Base-by-base conservation (phyloP, 2,797 vertebrate genomes). In the Pseudotriccus pelzelni region DNA sequence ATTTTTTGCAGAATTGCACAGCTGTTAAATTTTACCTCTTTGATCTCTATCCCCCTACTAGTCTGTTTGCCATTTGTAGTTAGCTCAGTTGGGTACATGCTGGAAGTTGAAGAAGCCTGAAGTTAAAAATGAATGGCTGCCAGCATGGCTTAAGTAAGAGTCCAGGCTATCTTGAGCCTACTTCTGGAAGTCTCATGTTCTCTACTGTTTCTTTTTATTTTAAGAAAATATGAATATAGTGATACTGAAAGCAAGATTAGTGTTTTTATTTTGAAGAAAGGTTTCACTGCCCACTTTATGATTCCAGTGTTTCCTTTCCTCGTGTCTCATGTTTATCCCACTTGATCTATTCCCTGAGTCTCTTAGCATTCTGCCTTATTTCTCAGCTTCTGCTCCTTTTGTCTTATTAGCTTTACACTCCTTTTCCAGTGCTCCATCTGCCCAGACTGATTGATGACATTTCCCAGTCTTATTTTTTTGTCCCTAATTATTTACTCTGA, bases 371-470 rank as follows among this genome's bases (percentile, higher is more conserved):
- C 36, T 93, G n/a, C 28, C 28, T 52, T 70, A 7, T 55, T 90
- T 86, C 59, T 92, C 44, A 73, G 44, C 50, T 93, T 81, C 23
- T 90, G 14, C 66, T 90, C 28, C 36, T 79, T 89, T 78, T 90
- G 28, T 8, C 20, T 82, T 62, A 23, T 27, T 75, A 72, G 50
- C 36, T 13, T 90, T 81, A 36, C 7, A 9, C 36, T 55, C 76
- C 18, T 72, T 7, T 53, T 90, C 44, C 32, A 63, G 52, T 53
- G 34, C 18, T 84, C 23, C 18, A 30, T 88, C 70, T 86, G 53
- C 66, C 25, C 44, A 52, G 7, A 1, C n/a, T 47, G 20, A 67
- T 32, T 47, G 18, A 23, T 89, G 43, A 46, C 58, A 43, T 86
- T 79, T 85, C 37, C 36, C 21, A 20, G 68, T 39, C 34, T 58